Conservation (phyloP, 2,888 invertebrate genomes). For the Agriopis marginaria region DNA sequence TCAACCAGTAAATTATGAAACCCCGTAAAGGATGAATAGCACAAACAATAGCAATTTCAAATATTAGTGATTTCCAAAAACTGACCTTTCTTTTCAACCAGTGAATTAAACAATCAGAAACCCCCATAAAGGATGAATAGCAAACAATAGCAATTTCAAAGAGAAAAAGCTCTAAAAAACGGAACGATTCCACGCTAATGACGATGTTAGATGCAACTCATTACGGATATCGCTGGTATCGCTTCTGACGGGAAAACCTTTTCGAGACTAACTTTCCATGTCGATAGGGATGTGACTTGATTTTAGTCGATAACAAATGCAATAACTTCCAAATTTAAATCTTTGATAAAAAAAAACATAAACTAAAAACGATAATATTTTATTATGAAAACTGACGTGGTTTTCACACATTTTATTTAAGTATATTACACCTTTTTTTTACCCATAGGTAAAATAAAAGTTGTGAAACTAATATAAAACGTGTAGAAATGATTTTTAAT, state of each 20-base stretch:
- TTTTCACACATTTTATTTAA: too few relatives aligned
- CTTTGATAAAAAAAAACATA: too few relatives aligned
- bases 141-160: constrained; percentile 22
- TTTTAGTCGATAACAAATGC: background rate
- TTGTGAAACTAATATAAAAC: too few relatives aligned
- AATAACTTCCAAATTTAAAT: too few relatives aligned
- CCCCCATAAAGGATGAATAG: constrained; percentile 15
- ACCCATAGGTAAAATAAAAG: too few relatives aligned
- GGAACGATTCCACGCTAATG: constrained; percentile 26
- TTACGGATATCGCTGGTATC: constrained; percentile 29
- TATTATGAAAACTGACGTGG: too few relatives aligned
- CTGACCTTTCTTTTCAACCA: background rate
- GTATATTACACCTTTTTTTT: too few relatives aligned
- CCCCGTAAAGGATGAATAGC: constrained; percentile 14
- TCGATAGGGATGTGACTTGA: constrained; percentile 21
- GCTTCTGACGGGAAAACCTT: constrained; percentile 27
- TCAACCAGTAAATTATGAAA: constrained; percentile 15
- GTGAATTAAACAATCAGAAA: constrained; percentile 16
- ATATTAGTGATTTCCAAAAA: background rate
- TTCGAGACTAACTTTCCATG: constrained; percentile 19
- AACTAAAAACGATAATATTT: too few relatives aligned
- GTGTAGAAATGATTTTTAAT: too few relatives aligned
- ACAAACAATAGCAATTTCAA: constrained; percentile 12
- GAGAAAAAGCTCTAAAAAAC: constrained; percentile 22
- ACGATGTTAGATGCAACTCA: constrained; percentile 31